Base-by-base conservation (phyloP, 1,140 invertebrate species). In the Mamestra configurata region DNA sequence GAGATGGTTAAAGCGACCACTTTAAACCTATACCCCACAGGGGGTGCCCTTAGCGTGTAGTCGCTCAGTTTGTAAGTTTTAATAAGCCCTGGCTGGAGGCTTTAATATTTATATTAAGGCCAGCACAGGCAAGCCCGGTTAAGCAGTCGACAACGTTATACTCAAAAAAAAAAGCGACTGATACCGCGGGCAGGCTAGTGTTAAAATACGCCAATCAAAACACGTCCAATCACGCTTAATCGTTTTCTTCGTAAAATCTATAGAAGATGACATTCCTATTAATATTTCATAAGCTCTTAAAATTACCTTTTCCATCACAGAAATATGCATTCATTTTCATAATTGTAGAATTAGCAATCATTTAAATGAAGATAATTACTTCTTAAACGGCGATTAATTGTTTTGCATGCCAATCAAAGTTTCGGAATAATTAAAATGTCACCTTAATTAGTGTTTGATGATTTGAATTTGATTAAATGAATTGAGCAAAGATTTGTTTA, bases 301-400 rank as follows among this genome's bases (percentile, higher is more conserved):
- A 53, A 35, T 22, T 43, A 64, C 8, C 4, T 20, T 55, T 35
- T 57, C 31, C 4, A 43, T 59, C 18, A 75, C 13, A n/a, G 18
- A 49, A 24, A 49, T 46, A 27, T 77, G 7, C 10, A 27, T 64
- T 61, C 15, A 31, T 35, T 35, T 31, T 20, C 10, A 31, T 40
- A 64, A 77, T 77, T 77, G 43, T 49, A 31, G 40, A 40, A 64
- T 77, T 64, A 31, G 57, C 57, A 64, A 78, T 78, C 64, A n/a
- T 76, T 46, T 76, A 64, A 27, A 76, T 49, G n/a, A 10, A 64
- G 7, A 70, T 70, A 46, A 31, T 35, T 61, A 35, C 11, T 40
- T 73, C 13, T 70, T 37, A 73, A 73, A 76, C 13, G 57, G 55
- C 57, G 57, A 20, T 49, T 61, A 76, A 76, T 76, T 76, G 57